Evolutionary conservation across 2,113 vertebrate genomes (phyloP), one percentile per base, ranked within the genome.

Genomic region (Pogona vitticeps): DNA sequence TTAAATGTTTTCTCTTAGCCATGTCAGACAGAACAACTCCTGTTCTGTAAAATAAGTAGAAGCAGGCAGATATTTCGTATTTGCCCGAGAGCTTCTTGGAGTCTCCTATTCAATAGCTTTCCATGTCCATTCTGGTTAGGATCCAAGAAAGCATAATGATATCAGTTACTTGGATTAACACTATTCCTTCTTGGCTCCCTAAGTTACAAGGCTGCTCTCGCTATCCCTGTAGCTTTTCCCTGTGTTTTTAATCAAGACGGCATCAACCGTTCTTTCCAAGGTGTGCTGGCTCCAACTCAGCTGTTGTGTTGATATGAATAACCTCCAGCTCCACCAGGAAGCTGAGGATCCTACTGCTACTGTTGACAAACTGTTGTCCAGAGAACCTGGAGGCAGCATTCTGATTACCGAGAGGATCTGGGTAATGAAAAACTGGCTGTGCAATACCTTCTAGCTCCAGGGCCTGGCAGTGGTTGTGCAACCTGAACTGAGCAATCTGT

Each of bases 371-470:
- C 5, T 0, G 42, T 0, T 79, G 8, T 56, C 87, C 3, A 42
- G 59, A 84, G 52, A 0, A 31, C 85, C 83, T 77, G 61, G 87
- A 79, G 58, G 52, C 61, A 12, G 33, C 15, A 6, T 61, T 90
- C 85, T 89, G 0, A 58, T 28, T 33, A 15, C 9, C 18, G 33
- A 59, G 72, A 83, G 80, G 42, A 36, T n/a, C 20, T 0, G 0
- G 63, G 56, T 23, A 73, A n/a, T 78, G 87, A 89, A 87, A 92
- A 28, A 20, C 61, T 84, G 5, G 23, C 6, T 36, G 7, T 87
- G 67, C 65, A 76, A 13, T 56, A 28, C 15, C 46, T 92, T 76
- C 87, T 38, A 87, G 80, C 80, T 86, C 8, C 84, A 89, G 67
- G 59, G n/a, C 28, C 72, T 81, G 33, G 71, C 79, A 68, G 10